phyloP scores from a whole-genome alignment of 2,888 invertebrate species.

The Chrysina gloriosa region DNA sequence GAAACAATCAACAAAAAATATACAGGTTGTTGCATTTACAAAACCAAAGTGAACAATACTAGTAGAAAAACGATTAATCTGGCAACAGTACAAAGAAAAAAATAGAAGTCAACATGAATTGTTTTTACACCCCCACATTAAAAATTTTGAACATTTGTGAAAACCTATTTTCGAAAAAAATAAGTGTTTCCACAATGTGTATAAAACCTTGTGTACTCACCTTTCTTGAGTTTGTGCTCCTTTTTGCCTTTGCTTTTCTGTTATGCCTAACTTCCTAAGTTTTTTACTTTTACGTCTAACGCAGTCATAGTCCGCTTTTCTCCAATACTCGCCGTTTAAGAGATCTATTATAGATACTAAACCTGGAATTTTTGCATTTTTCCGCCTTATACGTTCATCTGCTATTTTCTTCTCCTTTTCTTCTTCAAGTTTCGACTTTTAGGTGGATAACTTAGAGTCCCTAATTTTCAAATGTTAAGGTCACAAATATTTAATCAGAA shows the following conservation, averaged over 20 bases:
- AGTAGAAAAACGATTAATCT: no score
- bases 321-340: conserved; percentile 69
- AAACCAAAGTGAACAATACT: no score
- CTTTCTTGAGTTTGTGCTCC: no score
- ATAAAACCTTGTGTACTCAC: no score
- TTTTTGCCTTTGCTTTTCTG: conserved; percentile 13
- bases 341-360: conserved; percentile 70
- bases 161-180: no score
- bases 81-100: no score
- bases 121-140: no score
- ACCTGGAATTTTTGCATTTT: conserved; percentile 60
- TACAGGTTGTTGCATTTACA: no score
- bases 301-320: conserved; percentile 56
- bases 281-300: conserved; percentile 49
- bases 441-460: conserved; percentile 72
- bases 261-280: conserved; percentile 51
- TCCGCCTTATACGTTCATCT: conserved; percentile 58
- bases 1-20: no score
- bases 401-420: conserved; percentile 63
- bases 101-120: no score
- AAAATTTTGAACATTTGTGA: no score
- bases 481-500: conserved; percentile 54
- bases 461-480: conserved; percentile 64
- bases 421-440: conserved; percentile 64
- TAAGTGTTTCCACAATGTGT: no score